Evolutionary conservation across 2,797 vertebrate species (phyloP).

Genomic region (Tapera naevia): DNA sequence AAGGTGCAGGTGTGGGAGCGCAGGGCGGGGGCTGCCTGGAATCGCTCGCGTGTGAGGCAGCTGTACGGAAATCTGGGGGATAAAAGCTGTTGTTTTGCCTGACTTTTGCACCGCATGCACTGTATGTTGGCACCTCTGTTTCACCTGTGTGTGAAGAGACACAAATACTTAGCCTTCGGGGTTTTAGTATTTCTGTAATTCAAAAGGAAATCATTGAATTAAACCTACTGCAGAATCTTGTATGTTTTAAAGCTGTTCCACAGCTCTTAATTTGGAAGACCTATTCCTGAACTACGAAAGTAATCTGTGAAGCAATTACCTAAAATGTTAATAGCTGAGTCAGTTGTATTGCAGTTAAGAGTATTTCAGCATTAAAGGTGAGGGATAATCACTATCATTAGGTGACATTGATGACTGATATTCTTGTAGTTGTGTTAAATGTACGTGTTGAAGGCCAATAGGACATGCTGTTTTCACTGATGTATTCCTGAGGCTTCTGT

Average conservation of each 20-base stretch:
- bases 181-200: neutral
- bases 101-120: neutral
- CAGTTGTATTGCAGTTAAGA: slow-evolving; percentile 31
- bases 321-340: slow-evolving; percentile 43
- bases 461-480: neutral
- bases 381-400: slow-evolving; percentile 29
- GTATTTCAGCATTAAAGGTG: slow-evolving; percentile 1
- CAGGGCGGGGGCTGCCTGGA: no score
- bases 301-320: slow-evolving; percentile 33
- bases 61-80: neutral
- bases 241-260: slow-evolving; percentile 4
- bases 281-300: slow-evolving; percentile 23
- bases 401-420: neutral
- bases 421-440: neutral
- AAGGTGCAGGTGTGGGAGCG: neutral
- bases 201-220: neutral
- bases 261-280: slow-evolving; percentile 28
- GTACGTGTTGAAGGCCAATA: neutral
- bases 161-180: neutral
- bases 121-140: neutral
- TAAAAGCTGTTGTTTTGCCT: neutral
- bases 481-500: neutral
- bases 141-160: neutral
- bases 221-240: neutral
- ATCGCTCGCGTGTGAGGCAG: no score